phyloP scores from a whole-genome alignment of 2,797 vertebrate species.

The Aldrovandia affinis region DNA sequence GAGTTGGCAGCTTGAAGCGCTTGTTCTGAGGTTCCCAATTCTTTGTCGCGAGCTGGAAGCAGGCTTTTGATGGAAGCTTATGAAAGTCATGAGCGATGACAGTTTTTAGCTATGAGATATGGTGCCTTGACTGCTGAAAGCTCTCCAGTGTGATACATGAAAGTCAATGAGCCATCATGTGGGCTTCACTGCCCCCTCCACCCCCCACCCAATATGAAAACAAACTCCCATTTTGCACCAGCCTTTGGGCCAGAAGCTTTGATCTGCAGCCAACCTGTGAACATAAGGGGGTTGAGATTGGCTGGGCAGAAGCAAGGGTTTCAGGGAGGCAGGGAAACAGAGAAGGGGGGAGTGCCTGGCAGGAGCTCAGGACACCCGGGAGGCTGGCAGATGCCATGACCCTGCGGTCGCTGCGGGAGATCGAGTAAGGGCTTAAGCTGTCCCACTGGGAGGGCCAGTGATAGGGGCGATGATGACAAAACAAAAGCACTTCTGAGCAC shows the following conservation, averaged over 20 bases:
- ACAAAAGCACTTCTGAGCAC: too few relatives aligned
- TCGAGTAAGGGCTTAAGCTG: constrained; percentile 18
- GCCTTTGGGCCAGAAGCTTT: neutral
- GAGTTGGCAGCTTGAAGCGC: constrained; percentile 36
- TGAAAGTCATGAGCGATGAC: constrained; percentile 47
- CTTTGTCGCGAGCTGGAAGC: constrained; percentile 28
- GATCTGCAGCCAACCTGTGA: neutral
- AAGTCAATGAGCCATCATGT: constrained; percentile 38
- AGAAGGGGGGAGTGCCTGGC: neutral
- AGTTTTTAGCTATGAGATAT: constrained; percentile 39
- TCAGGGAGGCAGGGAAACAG: neutral
- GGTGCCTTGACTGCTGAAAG: constrained; percentile 36
- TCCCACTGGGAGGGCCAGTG: neutral
- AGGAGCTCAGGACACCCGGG: neutral
- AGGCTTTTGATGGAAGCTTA: constrained; percentile 43
- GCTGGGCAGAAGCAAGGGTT: neutral
- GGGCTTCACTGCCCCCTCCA: constrained; percentile 25
- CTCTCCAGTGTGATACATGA: constrained; percentile 39
- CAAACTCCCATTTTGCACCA: neutral
- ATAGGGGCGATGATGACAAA: neutral
- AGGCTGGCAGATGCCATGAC: constrained; percentile 36
- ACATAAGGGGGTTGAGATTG: neutral
- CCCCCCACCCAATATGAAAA: neutral
- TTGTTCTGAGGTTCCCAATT: constrained; percentile 34
- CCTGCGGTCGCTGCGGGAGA: constrained; percentile 35